phyloP scores from a whole-genome alignment of 2,888 invertebrate genomes.

The Fabriciana adippe region DNA sequence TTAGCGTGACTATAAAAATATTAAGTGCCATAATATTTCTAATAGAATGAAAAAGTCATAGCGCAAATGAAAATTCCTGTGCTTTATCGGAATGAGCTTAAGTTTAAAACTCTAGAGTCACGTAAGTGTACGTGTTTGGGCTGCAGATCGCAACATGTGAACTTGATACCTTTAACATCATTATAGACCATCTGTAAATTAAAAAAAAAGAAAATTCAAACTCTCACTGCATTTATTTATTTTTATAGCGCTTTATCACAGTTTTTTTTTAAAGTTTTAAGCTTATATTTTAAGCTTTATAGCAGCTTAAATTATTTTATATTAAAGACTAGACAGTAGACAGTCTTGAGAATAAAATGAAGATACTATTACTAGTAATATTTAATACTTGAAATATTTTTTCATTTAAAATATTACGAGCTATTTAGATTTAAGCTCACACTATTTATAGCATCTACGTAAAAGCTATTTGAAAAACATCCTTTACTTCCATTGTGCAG shows the following conservation, averaged over 20 bases:
- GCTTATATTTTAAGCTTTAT: too few species aligned
- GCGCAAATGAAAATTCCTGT: background rate
- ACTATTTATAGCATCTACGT: background rate
- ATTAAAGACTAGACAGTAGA: too few species aligned
- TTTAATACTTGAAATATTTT: too few species aligned
- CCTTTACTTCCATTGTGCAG: constrained; percentile 12
- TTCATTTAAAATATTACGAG: too few species aligned
- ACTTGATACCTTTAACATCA: constrained; percentile 28
- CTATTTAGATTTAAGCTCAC: too few species aligned
- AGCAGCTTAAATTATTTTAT: too few species aligned
- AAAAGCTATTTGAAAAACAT: constrained; percentile 19
- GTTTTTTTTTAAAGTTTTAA: too few species aligned
- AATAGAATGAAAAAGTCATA: background rate
- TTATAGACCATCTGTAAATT: background rate
- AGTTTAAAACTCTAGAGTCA: constrained; percentile 30
- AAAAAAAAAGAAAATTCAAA: background rate
- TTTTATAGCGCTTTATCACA: too few species aligned
- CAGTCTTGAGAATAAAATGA: too few species aligned
- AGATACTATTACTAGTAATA: too few species aligned
- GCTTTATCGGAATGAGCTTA: constrained; percentile 20
- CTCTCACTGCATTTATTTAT: too few species aligned
- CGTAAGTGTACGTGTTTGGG: constrained; percentile 32
- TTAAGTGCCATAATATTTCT: background rate
- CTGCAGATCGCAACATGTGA: constrained; percentile 24
- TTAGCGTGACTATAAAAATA: too few species aligned